phyloP scores from a whole-genome alignment of 2,888 invertebrate species.

The Myopa testacea region DNA sequence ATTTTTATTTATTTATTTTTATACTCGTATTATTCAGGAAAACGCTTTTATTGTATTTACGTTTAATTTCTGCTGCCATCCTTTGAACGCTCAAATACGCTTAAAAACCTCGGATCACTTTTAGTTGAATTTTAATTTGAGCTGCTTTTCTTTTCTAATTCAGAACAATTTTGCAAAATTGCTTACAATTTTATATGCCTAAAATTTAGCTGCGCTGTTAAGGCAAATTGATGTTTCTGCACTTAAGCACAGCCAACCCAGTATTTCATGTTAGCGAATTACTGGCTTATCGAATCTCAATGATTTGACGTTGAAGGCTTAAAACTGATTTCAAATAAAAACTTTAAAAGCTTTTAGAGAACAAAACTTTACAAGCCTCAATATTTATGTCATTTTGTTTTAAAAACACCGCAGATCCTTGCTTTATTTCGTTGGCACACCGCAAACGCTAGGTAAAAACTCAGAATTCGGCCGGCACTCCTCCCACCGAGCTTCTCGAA shows the following conservation, averaged over 20 bases:
- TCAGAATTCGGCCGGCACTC: background rate
- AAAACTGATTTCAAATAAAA: no score
- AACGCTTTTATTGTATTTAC: no score
- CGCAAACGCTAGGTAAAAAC: conserved; percentile 2
- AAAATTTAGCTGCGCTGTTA: background rate
- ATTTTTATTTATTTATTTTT: conserved; percentile 3
- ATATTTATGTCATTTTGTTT: background rate
- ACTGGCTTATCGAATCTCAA: background rate
- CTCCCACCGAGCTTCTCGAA: conserved; percentile 18
- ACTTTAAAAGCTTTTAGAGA: no score
- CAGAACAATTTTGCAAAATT: no score
- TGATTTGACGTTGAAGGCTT: background rate
- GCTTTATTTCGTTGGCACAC: conserved; percentile 8
- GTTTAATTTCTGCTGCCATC: background rate
- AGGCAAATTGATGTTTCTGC: background rate
- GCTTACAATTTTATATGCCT: no score
- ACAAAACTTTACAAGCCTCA: no score
- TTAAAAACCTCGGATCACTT: no score
- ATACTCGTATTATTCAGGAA: background rate
- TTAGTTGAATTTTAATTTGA: background rate
- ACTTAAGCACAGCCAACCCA: background rate
- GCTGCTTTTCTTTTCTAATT: no score
- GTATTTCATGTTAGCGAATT: background rate
- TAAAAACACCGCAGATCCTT: background rate
- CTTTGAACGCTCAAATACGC: background rate